Evolutionary conservation across 2,888 invertebrate species (phyloP), one percentile per base, ranked within the genome.

Genomic region (Xestia rhomboidea): DNA sequence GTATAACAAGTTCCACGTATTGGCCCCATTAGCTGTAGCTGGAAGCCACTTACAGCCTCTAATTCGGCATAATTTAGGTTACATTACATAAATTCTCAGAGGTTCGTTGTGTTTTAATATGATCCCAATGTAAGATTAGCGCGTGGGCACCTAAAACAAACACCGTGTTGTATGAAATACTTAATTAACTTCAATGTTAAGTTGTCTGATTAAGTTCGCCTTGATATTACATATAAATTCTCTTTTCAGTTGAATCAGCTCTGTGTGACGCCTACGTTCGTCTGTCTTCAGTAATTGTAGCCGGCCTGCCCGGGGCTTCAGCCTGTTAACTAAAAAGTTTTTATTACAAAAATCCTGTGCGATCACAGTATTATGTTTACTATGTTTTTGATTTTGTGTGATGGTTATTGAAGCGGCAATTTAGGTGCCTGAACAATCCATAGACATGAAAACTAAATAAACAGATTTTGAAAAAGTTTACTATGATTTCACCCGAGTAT

Each of bases 241-340:
- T 67, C 15, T 69, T 70, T 81, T 77, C 51, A 67, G 44, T 63
- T 30, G 5, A 44, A 51, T 24, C 21, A 54, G 44, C 21, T 8
- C 66, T 82, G 30, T 70, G 62, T 38, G 34, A 69, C 86, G 78
- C 83, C 86, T 86, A 84, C 83, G 78, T 64, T 44, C 46, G n/a
- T 70, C 27, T 82, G 46, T 57, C 51, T 77, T 74, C 41, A 41
- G 77, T 67, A 60, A 70, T 70, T 81, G 73, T 34, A 69, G 63
- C 15, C 2, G 30, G n/a, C 41, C 18, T 24, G 73, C 73, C 71
- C 15, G 51, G 18, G 73, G 73, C 62, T 44, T 30, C 49, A 10
- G 30, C 44, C 10, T 4, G 62, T 54, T 44, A 24, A 46, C 8
- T 13, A 68, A 49, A 70, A 62, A 13, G 4, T 44, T 46, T 69